These are phyloP conservation scores for Hemicordylus capensis DNA, from an alignment of 2,113 vertebrate species.

Conservation along the genomic window DNA sequence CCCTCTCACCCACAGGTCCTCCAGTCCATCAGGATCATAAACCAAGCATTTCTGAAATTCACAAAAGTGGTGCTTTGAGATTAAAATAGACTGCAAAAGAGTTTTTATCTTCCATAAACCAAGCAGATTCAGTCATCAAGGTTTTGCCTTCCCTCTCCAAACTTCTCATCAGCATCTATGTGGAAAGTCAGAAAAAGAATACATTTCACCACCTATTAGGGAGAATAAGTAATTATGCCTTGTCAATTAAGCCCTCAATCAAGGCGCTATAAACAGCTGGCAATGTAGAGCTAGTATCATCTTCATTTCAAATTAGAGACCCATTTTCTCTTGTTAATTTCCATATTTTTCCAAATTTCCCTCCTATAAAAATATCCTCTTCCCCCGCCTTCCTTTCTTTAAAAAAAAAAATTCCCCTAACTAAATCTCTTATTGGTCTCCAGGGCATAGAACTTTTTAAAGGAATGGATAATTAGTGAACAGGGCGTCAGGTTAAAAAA, in stretches of 20 bases:
- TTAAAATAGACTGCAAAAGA: neutral
- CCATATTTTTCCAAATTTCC: slow-evolving; percentile 40
- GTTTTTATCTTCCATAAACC: neutral
- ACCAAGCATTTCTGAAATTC: no score
- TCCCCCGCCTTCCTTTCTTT: neutral
- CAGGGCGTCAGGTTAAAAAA: neutral
- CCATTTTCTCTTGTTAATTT: slow-evolving; percentile 49
- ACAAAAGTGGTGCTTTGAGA: accelerated
- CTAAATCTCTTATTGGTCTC: slow-evolving; percentile 51
- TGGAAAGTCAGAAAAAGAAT: slow-evolving; percentile 52
- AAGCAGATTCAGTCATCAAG: neutral
- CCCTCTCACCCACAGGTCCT: no score
- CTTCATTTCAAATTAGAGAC: slow-evolving; percentile 61
- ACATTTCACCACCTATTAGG: slow-evolving; percentile 41
- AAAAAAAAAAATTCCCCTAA: slow-evolving; percentile 13
- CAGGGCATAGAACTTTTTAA: slow-evolving; percentile 52
- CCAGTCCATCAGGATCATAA: no score
- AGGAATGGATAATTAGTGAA: slow-evolving; percentile 41
- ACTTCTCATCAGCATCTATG: slow-evolving; percentile 33
- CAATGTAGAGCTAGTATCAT: slow-evolving; percentile 43
- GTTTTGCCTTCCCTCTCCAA: neutral
- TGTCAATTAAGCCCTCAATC: slow-evolving; percentile 58
- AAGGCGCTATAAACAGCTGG: slow-evolving; percentile 59
- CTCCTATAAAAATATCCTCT: slow-evolving; percentile 44
- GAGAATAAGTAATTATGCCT: slow-evolving; percentile 64